A percentile compares a stretch with the other conserved stretches of the same genome.
Evolutionary conservation across 53 echinoderm and acorn worm genomes (phyloP).

Genomic region (Pentamera pediparva): DNA sequence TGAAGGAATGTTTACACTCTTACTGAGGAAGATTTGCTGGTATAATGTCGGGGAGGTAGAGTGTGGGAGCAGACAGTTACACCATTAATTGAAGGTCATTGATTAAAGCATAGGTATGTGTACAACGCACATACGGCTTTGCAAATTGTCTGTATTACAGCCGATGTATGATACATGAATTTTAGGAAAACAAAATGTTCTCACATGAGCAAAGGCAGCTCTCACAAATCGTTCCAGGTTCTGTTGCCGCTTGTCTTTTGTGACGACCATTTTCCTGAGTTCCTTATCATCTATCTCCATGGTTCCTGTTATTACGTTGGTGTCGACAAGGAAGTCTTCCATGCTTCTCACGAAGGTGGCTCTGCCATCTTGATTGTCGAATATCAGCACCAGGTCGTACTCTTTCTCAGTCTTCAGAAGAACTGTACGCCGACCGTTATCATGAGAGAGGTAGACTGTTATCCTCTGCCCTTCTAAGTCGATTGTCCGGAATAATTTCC

Average conservation of each 20-base stretch:
- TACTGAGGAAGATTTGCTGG: too few species aligned
- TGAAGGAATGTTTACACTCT: too few species aligned
- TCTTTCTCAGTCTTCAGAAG: constrained; percentile 49
- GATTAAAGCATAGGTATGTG: too few species aligned
- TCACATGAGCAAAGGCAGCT: constrained; percentile 54
- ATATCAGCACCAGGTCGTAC: constrained; percentile 53
- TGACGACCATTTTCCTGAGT: constrained; percentile 41
- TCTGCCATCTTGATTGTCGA: constrained; percentile 45
- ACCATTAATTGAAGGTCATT: too few species aligned
- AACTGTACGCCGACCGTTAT: constrained; percentile 35
- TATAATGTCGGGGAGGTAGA: too few species aligned
- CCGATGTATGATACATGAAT: too few species aligned
- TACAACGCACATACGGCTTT: too few species aligned
- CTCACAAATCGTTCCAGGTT: constrained; percentile 52
- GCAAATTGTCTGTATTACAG: too few species aligned
- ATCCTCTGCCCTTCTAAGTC: constrained; percentile 40
- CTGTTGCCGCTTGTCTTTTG: constrained; percentile 45
- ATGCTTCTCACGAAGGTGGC: constrained; percentile 34
- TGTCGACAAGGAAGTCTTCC: constrained; percentile 30
- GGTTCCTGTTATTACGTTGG: constrained; percentile 26
- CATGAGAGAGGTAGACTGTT: constrained; percentile 36
- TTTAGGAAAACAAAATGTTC: too few species aligned
- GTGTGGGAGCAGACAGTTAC: too few species aligned
- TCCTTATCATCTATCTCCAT: constrained; percentile 44
- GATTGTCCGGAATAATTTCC: constrained; percentile 20